Percentiles rank a stretch among this genome's conserved stretches.
Evolutionary conservation across 2,797 vertebrate species (phyloP).

Genomic region (Lemur catta): DNA sequence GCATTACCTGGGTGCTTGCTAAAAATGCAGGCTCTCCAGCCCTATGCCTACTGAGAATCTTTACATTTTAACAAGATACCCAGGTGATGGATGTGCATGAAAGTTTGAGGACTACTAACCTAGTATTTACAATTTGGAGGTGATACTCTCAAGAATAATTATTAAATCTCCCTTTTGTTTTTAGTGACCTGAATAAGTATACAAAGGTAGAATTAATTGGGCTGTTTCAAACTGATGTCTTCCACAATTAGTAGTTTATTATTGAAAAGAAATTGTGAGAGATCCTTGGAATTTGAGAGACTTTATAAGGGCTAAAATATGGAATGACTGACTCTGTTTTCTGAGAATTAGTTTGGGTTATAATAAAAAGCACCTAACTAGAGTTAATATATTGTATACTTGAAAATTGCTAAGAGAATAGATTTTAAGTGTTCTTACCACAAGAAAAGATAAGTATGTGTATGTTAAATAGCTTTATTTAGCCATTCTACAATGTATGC

Average conservation of each 20-base stretch:
- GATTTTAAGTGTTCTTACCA: not conserved
- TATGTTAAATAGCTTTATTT: not conserved
- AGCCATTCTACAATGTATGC: not conserved
- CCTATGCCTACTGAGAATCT: not conserved
- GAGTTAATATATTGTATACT: not conserved
- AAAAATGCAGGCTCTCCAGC: not conserved
- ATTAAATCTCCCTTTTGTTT: conserved; percentile 12
- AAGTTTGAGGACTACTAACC: not conserved
- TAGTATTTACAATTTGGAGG: not conserved
- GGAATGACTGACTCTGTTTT: not conserved
- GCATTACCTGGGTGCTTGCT: not conserved
- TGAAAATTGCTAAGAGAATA: not conserved
- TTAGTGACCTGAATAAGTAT: not conserved
- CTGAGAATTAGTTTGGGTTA: conserved; percentile 8
- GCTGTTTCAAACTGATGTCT: not conserved
- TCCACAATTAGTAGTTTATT: not conserved
- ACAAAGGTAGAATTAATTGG: not conserved
- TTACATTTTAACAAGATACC: not conserved
- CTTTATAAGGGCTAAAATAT: not conserved
- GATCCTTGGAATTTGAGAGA: not conserved
- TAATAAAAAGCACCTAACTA: not conserved
- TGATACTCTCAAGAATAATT: not conserved
- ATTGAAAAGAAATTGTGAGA: not conserved
- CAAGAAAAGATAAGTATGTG: not conserved
- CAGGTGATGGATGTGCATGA: not conserved